Evolutionary conservation across 1,140 invertebrate genomes (phyloP).

Genomic region (Steinernema feltiae): DNA sequence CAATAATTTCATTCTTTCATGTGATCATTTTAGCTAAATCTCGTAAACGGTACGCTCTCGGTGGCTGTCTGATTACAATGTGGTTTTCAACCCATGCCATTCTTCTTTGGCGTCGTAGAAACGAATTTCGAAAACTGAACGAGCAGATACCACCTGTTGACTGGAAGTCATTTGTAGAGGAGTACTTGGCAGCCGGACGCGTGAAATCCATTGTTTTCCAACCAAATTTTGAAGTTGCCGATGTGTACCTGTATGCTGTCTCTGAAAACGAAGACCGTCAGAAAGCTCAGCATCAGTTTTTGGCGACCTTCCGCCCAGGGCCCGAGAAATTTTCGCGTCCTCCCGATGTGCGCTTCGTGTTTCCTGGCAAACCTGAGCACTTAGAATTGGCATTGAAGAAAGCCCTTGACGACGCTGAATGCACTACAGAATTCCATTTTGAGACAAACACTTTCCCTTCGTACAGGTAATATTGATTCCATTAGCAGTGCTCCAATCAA

Average conservation of each 20-base stretch:
- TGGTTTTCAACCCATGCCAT: conserved; percentile 14
- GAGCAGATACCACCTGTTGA: conserved; percentile 15
- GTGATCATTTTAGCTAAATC: neutral
- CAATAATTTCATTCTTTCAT: neutral
- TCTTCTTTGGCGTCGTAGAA: conserved; percentile 21
- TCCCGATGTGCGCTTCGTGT: conserved; percentile 10
- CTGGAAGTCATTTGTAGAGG: conserved; percentile 10
- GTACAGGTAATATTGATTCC: conserved; percentile 9
- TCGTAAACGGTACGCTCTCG: conserved; percentile 16
- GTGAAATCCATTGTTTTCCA: conserved; percentile 23
- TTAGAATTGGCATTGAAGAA: conserved; percentile 10
- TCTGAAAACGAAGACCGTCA: neutral
- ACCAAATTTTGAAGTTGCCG: conserved; percentile 15
- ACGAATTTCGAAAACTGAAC: conserved; percentile 3
- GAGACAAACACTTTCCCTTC: conserved; percentile 18
- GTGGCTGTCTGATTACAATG: conserved; percentile 17
- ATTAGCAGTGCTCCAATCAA: neutral
- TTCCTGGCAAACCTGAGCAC: conserved; percentile 3
- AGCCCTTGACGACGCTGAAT: neutral
- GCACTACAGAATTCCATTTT: conserved; percentile 11
- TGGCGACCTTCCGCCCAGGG: conserved; percentile 10
- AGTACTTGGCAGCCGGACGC: conserved; percentile 11
- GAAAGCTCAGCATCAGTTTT: conserved; percentile 5
- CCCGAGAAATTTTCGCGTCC: neutral
- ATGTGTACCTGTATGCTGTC: conserved; percentile 10